A percentile compares a stretch with the other conserved stretches of the same genome.
phyloP scores from a whole-genome alignment of 2,888 invertebrate species.

The Macaria liturata region DNA sequence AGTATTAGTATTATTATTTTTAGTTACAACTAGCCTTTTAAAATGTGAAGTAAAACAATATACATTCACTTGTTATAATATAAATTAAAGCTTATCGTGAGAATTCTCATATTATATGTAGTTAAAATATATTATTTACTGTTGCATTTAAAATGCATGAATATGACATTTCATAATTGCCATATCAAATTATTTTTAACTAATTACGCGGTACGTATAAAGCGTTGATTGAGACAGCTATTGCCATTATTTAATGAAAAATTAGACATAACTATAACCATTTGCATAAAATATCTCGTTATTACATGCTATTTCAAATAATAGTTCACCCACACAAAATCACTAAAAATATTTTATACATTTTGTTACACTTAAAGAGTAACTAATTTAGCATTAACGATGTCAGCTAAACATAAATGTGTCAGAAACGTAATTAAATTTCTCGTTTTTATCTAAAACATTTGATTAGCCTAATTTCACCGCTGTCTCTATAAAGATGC shows the following conservation, averaged over 20 bases:
- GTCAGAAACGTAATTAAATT: constrained; percentile 34
- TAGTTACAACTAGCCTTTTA: too few relatives aligned
- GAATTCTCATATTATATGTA: too few relatives aligned
- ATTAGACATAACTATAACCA: background rate
- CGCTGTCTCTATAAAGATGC: constrained; percentile 35
- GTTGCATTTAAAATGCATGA: too few relatives aligned
- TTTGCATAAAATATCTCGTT: background rate
- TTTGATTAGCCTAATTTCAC: constrained; percentile 33
- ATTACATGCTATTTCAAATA: constrained; percentile 10
- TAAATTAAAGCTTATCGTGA: too few relatives aligned
- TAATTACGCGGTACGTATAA: too few relatives aligned
- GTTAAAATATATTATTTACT: too few relatives aligned
- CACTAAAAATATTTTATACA: constrained; percentile 18
- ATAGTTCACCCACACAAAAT: constrained; percentile 19
- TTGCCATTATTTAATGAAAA: background rate
- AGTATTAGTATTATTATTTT: too few relatives aligned
- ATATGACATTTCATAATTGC: too few relatives aligned
- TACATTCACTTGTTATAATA: too few relatives aligned
- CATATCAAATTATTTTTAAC: too few relatives aligned
- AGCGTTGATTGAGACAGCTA: too few relatives aligned
- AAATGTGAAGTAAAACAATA: too few relatives aligned
- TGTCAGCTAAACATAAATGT: constrained; percentile 27
- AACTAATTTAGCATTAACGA: constrained; percentile 23
- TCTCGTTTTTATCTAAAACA: constrained; percentile 29
- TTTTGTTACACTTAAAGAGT: constrained; percentile 18